Conservation (phyloP, 2,113 vertebrate genomes). For the Pelobates fuscus region DNA sequence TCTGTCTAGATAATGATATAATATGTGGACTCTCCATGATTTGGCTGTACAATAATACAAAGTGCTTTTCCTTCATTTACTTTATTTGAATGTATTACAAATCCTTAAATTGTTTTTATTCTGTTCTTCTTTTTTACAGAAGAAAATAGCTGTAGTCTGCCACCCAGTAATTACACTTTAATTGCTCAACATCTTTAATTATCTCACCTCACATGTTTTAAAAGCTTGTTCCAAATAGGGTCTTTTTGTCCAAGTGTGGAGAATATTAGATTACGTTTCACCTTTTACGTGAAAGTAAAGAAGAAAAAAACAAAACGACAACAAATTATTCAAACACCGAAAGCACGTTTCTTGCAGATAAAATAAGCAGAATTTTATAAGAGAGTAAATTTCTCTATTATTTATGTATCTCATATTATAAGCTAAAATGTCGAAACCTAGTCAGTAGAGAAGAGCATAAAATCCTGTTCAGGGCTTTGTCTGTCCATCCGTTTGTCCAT, state of each 20-base stretch:
- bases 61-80: not conserved
- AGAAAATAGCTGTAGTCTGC: conserved; percentile 28
- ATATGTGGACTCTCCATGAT: no score
- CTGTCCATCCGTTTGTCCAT: not conserved
- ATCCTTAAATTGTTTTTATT: conserved; percentile 13
- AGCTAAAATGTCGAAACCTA: no score
- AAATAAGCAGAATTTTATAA: no score
- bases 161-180: conserved; percentile 18
- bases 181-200: conserved; percentile 27
- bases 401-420: no score
- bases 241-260: conserved; percentile 18
- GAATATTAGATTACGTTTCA: not conserved
- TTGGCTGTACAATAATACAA: not conserved
- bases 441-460: not conserved
- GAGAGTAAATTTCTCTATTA: no score
- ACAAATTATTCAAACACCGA: no score
- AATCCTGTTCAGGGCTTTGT: not conserved
- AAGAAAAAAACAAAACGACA: no score
- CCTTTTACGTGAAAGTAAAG: not conserved
- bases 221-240: conserved; percentile 3
- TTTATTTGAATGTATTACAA: conserved; percentile 11
- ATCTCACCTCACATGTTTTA: conserved; percentile 19
- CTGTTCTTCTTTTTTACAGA: not conserved
- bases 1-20: no score
- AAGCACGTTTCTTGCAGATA: no score